Conservation (phyloP, 1,140 invertebrate species). For the Thaumatotibia leucotreta region DNA sequence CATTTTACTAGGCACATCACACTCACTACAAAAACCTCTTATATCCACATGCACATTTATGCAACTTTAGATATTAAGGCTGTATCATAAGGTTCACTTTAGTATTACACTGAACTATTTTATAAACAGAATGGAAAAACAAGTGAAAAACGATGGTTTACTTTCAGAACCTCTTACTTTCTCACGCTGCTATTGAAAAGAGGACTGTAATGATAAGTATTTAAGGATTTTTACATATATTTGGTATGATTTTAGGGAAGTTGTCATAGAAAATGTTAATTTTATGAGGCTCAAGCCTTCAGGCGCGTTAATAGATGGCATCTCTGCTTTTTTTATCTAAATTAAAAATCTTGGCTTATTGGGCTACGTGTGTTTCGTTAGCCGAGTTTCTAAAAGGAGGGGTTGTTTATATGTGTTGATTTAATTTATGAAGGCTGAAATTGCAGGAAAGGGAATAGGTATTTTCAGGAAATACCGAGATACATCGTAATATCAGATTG, state of each 20-base stretch:
- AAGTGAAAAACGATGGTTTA: neutral
- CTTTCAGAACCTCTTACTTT: neutral
- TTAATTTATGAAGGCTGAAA: neutral
- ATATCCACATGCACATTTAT: neutral
- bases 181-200: neutral
- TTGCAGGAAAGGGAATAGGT: neutral
- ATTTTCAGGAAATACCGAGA: neutral
- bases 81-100: neutral
- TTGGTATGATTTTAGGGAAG: neutral
- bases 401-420: neutral
- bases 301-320: slow-evolving; percentile 39
- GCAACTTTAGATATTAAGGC: neutral
- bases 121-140: neutral
- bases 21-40: slow-evolving; percentile 16
- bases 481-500: neutral
- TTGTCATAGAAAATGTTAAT: neutral
- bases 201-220: neutral
- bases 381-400: neutral
- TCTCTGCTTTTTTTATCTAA: slow-evolving; percentile 51
- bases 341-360: slow-evolving; percentile 50
- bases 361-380: slow-evolving; percentile 15
- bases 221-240: neutral
- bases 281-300: slow-evolving; percentile 15
- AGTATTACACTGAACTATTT: neutral
- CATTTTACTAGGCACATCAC: neutral